These are phyloP conservation scores for Dryomyza anilis DNA, from an alignment of 2,888 invertebrate genomes.

Conservation along the genomic window DNA sequence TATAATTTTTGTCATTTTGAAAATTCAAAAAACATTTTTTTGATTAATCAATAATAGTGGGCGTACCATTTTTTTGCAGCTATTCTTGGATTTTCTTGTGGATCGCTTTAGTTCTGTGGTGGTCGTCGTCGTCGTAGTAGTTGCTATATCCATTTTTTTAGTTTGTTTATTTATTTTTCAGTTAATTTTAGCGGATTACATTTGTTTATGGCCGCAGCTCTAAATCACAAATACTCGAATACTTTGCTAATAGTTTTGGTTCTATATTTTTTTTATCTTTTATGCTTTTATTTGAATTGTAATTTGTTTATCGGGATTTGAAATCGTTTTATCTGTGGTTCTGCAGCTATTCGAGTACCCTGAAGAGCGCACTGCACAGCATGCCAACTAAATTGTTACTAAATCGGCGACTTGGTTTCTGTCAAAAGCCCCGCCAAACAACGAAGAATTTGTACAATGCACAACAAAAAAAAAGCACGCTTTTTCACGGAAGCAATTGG, in stretches of 20 bases:
- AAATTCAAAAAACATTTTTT: too few relatives aligned
- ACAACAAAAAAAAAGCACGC: neutral
- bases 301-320: neutral
- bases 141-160: constrained; percentile 45
- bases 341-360: neutral
- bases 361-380: neutral
- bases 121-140: constrained; percentile 45
- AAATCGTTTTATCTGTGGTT: neutral
- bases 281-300: too few relatives aligned
- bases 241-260: too few relatives aligned
- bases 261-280: neutral
- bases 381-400: constrained; percentile 18
- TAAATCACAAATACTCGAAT: too few relatives aligned
- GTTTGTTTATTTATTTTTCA: neutral
- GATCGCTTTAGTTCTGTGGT: constrained; percentile 38
- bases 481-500: neutral
- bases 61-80: constrained; percentile 29
- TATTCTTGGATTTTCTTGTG: constrained; percentile 38
- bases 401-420: neutral
- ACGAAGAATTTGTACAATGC: neutral
- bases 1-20: too few relatives aligned
- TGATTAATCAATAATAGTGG: too few relatives aligned
- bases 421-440: neutral
- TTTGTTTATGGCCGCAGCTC: too few relatives aligned
- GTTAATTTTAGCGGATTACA: too few relatives aligned